These are phyloP conservation scores for Campylomormyrus tamandua DNA, from an alignment of 2,113 vertebrate species.

Conservation along the genomic window DNA sequence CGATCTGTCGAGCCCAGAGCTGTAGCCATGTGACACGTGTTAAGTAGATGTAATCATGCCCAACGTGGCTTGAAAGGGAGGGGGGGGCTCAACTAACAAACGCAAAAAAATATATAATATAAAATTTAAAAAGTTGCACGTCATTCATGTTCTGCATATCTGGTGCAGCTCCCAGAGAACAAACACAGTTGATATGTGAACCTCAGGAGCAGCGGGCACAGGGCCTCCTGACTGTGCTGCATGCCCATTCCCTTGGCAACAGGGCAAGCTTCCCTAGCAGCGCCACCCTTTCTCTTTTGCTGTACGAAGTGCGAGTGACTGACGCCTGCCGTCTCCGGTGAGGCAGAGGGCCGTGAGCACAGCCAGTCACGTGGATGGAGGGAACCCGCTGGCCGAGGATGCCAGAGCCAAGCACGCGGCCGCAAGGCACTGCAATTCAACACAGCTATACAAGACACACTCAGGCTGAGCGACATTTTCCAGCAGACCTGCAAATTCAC, in stretches of 20 bases:
- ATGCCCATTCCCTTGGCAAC: background rate
- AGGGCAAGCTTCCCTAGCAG: background rate
- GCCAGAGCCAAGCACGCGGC: background rate
- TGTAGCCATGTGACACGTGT: background rate
- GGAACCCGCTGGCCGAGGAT: background rate
- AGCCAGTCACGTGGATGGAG: background rate
- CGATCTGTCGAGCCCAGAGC: background rate
- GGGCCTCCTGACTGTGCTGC: background rate
- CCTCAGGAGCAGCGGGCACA: background rate
- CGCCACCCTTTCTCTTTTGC: background rate
- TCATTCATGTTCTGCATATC: background rate
- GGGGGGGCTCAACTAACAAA: background rate
- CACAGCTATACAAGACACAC: background rate
- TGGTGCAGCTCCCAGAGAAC: background rate
- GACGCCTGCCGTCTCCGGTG: background rate
- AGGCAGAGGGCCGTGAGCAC: background rate
- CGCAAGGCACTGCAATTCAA: background rate
- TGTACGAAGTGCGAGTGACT: background rate
- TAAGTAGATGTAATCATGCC: background rate
- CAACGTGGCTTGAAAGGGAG: background rate
- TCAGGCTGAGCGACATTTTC: background rate
- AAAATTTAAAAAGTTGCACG: background rate
- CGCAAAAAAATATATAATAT: background rate
- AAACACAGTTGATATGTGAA: background rate
- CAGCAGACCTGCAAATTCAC: background rate